phyloP scores from a whole-genome alignment of 2,113 vertebrate species.

The Miniopterus natalensis region DNA sequence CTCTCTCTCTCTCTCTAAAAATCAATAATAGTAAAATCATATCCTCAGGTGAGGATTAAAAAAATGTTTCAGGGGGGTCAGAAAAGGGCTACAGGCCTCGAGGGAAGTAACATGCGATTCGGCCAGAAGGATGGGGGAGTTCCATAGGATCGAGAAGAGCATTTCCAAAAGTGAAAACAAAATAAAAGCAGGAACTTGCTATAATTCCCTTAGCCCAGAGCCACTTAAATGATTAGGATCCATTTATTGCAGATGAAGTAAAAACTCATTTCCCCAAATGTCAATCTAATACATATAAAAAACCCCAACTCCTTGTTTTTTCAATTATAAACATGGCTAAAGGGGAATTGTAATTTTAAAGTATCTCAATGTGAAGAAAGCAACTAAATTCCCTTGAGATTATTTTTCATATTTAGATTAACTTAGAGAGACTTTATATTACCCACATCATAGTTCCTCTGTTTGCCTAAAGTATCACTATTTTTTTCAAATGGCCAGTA shows the following conservation, averaged over 20 bases:
- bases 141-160: background rate
- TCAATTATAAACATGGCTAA: slow-evolving; percentile 76
- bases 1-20: too few relatives aligned
- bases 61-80: background rate
- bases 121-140: background rate
- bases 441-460: slow-evolving; percentile 22
- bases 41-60: too few relatives aligned
- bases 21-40: too few relatives aligned
- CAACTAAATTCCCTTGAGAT: slow-evolving; percentile 57
- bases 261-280: slow-evolving; percentile 78
- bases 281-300: slow-evolving; percentile 75
- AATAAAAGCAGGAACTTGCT: slow-evolving; percentile 19
- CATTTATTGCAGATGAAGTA: slow-evolving; percentile 63
- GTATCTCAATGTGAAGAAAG: slow-evolving; percentile 51
- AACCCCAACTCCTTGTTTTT: slow-evolving; percentile 57
- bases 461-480: slow-evolving; percentile 15
- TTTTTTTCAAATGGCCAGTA: slow-evolving; percentile 33
- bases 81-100: background rate
- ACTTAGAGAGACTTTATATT: slow-evolving; percentile 53
- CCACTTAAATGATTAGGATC: slow-evolving; percentile 71
- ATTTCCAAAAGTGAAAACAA: slow-evolving; percentile 30
- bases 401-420: slow-evolving; percentile 71
- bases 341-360: slow-evolving; percentile 74
- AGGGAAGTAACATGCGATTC: background rate
- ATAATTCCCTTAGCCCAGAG: slow-evolving; percentile 51